Evolutionary conservation across 2,888 invertebrate species (phyloP).

Genomic region (Troides oblongomaculatus): DNA sequence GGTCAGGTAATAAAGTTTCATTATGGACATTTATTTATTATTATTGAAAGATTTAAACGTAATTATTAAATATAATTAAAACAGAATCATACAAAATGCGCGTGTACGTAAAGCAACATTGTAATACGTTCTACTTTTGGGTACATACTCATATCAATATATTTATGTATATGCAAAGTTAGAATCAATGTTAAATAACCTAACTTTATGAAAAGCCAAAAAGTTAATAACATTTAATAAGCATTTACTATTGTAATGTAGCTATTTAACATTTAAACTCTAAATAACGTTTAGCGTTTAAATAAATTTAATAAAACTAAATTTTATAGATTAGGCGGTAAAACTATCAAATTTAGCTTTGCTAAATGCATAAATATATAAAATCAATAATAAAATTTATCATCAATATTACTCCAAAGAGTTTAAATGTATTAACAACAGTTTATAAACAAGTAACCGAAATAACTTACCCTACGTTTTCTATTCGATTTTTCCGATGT

Average conservation of each 20-base stretch:
- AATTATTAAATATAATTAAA: neutral
- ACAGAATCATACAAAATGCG: neutral
- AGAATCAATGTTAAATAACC: neutral
- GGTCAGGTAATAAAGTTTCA: neutral
- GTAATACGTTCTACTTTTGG: constrained; percentile 1
- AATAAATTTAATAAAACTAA: too few species aligned
- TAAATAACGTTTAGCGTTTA: neutral
- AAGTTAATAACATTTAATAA: neutral
- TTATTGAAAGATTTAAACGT: neutral
- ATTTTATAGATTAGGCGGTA: too few species aligned
- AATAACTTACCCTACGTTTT: constrained; percentile 64
- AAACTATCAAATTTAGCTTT: too few species aligned
- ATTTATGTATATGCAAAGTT: neutral
- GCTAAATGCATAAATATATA: too few species aligned
- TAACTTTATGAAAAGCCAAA: neutral
- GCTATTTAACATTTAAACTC: neutral
- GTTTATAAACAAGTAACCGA: neutral
- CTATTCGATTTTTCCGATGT: constrained; percentile 60
- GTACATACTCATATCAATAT: neutral
- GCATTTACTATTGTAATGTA: neutral
- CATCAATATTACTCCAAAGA: neutral
- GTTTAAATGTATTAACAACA: neutral
- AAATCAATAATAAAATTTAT: neutral
- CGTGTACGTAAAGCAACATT: neutral
- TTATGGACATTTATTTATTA: neutral